These are phyloP conservation scores for Chrysopilus asiliformis DNA, from an alignment of 2,888 invertebrate species.

Conservation along the genomic window DNA sequence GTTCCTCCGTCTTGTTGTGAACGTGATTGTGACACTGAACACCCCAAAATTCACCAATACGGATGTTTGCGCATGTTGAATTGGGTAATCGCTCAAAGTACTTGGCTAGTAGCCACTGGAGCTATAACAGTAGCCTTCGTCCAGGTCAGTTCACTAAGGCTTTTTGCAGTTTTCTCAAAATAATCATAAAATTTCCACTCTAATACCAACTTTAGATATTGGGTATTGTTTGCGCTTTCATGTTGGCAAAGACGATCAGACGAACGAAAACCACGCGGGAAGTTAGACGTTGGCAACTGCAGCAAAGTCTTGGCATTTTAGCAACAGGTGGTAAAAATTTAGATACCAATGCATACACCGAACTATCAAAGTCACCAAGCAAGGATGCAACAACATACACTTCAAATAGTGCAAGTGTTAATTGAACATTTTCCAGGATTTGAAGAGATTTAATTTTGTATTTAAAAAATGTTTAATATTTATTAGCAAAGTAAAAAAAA, in stretches of 20 bases:
- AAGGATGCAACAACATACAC: slow-evolving; percentile 28
- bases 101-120: slow-evolving; percentile 57
- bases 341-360: slow-evolving; percentile 29
- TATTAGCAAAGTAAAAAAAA: no score
- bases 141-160: no score
- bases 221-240: slow-evolving; percentile 79
- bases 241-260: slow-evolving; percentile 74
- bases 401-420: slow-evolving; percentile 32
- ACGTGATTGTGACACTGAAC: slow-evolving; percentile 25
- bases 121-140: slow-evolving; percentile 68
- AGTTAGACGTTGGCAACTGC: slow-evolving; percentile 51
- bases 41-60: no score
- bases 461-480: background rate
- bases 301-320: slow-evolving; percentile 32
- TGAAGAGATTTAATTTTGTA: no score
- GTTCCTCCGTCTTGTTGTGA: slow-evolving; percentile 49
- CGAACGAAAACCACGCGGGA: slow-evolving; percentile 60
- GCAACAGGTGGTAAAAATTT: slow-evolving; percentile 23
- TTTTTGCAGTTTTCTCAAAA: no score
- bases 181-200: background rate
- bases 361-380: slow-evolving; percentile 25
- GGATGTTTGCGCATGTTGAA: slow-evolving; percentile 51
- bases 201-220: slow-evolving; percentile 36
- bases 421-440: slow-evolving; percentile 17
- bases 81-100: slow-evolving; percentile 52